Percentiles rank a stretch among this genome's conserved stretches.
These are phyloP conservation scores for Pedionomus torquatus DNA, from an alignment of 2,113 vertebrate species.

Conservation along the genomic window DNA sequence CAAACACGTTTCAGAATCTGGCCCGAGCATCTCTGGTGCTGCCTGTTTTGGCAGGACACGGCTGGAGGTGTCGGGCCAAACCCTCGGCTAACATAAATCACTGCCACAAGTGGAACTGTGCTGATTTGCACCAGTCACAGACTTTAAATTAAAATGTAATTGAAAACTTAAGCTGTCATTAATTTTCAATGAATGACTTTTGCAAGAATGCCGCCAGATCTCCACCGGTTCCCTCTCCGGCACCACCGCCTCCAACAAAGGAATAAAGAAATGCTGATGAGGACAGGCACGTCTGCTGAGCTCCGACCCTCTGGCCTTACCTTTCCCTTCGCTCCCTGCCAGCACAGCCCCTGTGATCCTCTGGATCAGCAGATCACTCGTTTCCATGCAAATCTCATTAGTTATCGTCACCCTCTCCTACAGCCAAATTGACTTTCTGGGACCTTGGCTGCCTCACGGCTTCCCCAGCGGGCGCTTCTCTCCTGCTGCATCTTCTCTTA, in stretches of 20 bases:
- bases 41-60: not conserved
- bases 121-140: constrained; percentile 35
- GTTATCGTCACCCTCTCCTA: not conserved
- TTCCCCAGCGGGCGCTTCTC: not conserved
- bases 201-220: constrained; percentile 9
- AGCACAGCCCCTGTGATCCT: not conserved
- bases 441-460: not conserved
- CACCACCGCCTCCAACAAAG: not conserved
- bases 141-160: constrained; percentile 48
- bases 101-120: not conserved
- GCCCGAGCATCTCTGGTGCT: not conserved
- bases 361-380: not conserved
- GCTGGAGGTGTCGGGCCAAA: not conserved
- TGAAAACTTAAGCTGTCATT: constrained; percentile 57
- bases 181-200: constrained; percentile 24
- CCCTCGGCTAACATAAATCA: constrained; percentile 30
- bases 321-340: not conserved
- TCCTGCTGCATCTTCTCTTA: not conserved
- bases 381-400: constrained; percentile 1
- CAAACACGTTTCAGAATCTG: not conserved
- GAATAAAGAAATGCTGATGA: not conserved
- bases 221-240: not conserved
- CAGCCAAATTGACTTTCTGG: not conserved
- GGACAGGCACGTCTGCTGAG: not conserved
- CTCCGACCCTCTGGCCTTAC: not conserved